Base-by-base conservation (phyloP, 2,113 vertebrate species). In the Ifrita kowaldi region DNA sequence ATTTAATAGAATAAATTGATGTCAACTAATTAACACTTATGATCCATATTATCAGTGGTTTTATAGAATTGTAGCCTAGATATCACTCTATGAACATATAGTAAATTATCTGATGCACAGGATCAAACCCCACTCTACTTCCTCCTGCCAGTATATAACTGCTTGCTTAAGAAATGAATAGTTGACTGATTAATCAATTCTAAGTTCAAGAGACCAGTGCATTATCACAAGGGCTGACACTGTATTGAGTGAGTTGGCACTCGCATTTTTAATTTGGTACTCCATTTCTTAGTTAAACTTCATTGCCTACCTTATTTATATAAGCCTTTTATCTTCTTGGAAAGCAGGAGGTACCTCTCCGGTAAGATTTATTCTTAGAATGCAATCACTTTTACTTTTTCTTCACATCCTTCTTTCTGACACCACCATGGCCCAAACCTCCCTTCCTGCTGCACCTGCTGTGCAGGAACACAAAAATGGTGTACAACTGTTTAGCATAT, bases 1-100 rank as follows among this genome's bases (percentile, higher is more conserved):
- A 53, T 70, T 90, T 77, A 84, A 67, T 24, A 88, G 52, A 95
- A 97, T 55, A 89, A 94, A 93, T 0, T 89, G 11, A 56, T 95
- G 96, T 82, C 53, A 95, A 97, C 95, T 97, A 97, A 98, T 98
- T 95, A 95, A 85, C 26, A 39, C 56, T 89, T 89, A 82, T 73
- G 75, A 97, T 95, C 92, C 42, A 94, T 96, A 85, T 92, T 92
- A 77, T 90, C 71, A 42, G 39, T 83, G 39, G 16, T 13, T 86
- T 78, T 63, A 63, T 10, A 52, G 10, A 70, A 84, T 2, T 82
- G 8, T 23, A 84, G 74, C 35, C 27, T 28, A 59, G 19, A 11
- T 47, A 71, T 47, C 68, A 28, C 46, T 69, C 10, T 4, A 74
- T 52, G 50, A 89, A 73, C 13, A 2, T 17, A 26, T 13, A 69